phyloP scores from a whole-genome alignment of 2,888 invertebrate species.

The Dynastes hyllus region DNA sequence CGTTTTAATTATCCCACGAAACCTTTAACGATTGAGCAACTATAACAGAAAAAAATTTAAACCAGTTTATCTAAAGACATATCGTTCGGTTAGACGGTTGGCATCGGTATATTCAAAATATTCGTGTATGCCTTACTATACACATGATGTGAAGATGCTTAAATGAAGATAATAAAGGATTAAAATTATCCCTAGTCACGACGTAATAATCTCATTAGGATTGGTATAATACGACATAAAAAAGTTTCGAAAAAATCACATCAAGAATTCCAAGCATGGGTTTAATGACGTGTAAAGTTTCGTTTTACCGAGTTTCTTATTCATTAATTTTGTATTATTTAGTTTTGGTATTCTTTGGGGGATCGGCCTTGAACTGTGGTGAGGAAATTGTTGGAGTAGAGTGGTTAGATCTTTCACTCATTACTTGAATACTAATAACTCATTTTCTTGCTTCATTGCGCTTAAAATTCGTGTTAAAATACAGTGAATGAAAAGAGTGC shows the following conservation, averaged over 20 bases:
- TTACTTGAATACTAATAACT: not conserved
- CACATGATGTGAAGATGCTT: not conserved
- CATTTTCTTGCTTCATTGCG: too few species aligned
- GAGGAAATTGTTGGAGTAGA: not conserved
- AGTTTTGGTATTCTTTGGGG: slow-evolving; percentile 1
- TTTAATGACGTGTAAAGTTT: slow-evolving; percentile 31
- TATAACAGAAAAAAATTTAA: slow-evolving; percentile 23
- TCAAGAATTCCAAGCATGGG: slow-evolving; percentile 1
- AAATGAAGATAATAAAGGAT: slow-evolving; percentile 1
- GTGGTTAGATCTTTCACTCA: not conserved
- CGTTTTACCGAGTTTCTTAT: slow-evolving; percentile 12
- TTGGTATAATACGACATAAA: slow-evolving; percentile 9
- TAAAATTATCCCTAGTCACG: slow-evolving; percentile 4
- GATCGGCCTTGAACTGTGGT: not conserved
- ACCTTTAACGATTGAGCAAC: slow-evolving; percentile 27
- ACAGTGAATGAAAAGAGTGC: too few species aligned
- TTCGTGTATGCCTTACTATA: not conserved
- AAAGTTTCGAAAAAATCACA: not conserved
- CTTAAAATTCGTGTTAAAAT: too few species aligned
- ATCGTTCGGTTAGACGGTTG: not conserved
- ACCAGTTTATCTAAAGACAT: slow-evolving; percentile 34
- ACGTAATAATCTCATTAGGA: slow-evolving; percentile 29
- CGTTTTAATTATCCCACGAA: slow-evolving; percentile 37
- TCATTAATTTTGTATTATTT: slow-evolving; percentile 23
- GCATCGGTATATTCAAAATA: not conserved